Evolutionary conservation across 2,113 vertebrate genomes (phyloP).

Genomic region (Lichenostomus cassidix): DNA sequence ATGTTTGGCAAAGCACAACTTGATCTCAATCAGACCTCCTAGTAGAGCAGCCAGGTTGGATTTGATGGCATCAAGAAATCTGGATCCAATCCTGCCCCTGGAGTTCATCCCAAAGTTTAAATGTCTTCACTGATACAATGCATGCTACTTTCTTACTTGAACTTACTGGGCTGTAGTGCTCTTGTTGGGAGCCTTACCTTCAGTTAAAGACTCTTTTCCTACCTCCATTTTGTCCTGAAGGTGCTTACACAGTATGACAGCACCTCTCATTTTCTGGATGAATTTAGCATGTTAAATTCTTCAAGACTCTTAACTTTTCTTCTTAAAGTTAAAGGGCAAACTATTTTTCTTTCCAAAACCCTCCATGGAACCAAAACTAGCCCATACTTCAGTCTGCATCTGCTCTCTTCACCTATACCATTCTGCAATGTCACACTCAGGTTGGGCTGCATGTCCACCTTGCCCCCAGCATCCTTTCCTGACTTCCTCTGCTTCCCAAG

Average conservation of each 20-base stretch:
- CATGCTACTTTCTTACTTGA: background rate
- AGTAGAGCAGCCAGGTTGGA: constrained; percentile 32
- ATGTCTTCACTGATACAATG: background rate
- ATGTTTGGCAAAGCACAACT: background rate
- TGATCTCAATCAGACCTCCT: constrained; percentile 35
- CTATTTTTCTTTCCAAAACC: background rate
- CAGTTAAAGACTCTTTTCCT: background rate
- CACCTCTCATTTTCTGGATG: background rate
- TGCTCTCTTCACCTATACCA: background rate
- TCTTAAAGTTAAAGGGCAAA: background rate
- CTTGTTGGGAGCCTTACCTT: rapidly evolving
- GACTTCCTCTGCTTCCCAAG: background rate
- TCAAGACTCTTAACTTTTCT: background rate
- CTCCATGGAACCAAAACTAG: background rate
- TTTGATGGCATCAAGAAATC: constrained; percentile 1
- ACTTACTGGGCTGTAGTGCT: background rate
- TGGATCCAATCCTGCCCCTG: background rate
- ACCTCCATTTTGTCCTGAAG: background rate
- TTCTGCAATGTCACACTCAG: background rate
- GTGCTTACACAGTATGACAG: background rate
- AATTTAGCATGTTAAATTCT: background rate
- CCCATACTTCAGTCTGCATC: background rate
- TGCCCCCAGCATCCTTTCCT: background rate
- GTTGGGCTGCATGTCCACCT: background rate
- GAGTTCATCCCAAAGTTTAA: background rate